Base-by-base conservation (phyloP, 35 echinoderm and acorn worm genomes). In the Strongylocentrotus purpuratus region DNA sequence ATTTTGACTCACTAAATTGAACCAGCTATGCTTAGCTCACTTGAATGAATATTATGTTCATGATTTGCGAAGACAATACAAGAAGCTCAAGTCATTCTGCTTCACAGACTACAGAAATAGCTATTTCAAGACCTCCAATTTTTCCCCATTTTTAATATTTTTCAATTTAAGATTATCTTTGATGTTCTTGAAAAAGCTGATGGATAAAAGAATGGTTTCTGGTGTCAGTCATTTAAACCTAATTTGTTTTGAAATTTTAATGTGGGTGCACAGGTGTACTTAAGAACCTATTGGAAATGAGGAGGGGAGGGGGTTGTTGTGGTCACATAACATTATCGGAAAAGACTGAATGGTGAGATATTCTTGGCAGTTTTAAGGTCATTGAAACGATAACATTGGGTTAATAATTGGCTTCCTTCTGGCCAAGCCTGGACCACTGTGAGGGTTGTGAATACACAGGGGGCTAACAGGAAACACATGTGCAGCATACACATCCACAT, bases 341-440 rank as follows among this genome's bases (percentile, higher is more conserved):
- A 78, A 59, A 0, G 65, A 78, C 22, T n/a, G 28, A 78, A 78
- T 78, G 28, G n/a, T 78, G 5, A 28, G 65, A 78, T 78, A n/a
- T 78, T 78, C n/a, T 78, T 78, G 22, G 22, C 65, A 78, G 65
- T 78, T 78, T n/a, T 78, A n/a, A n/a, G 65, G 65, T 78, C 65
- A 78, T n/a, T 78, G 22, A n/a, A 78, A 78, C 22, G 22, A n/a
- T 22, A 78, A 78, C 65, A 78, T 78, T n/a, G 28, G 65, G 65
- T 78, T 78, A 78, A 78, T 78, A 78, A 78, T 78, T 78, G 65
- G 65, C 25, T 78, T 78, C 65, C 65, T 78, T 78, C 65, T 78
- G 65, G 65, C 65, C 65, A 28, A 28, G 65, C 28, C 65, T 78
- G 65, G 65, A 78, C 65, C 65, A 78, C 65, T 78, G 20, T 78